Conservation (phyloP, 2,888 invertebrate genomes). For the Heliconius aoede region DNA sequence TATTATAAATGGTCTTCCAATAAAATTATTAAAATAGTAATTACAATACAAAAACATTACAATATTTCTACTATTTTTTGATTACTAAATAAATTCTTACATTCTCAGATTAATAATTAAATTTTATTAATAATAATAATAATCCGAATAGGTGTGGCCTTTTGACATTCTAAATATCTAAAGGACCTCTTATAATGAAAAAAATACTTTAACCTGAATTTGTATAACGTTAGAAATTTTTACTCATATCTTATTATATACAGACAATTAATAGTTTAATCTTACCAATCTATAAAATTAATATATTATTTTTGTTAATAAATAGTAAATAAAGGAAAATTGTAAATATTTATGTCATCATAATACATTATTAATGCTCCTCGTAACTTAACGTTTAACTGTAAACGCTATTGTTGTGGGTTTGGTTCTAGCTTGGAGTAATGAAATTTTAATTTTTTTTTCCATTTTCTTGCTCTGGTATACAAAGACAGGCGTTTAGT, state of each 20-base stretch:
- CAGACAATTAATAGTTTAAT: slow-evolving; percentile 11
- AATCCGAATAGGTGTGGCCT: slow-evolving; percentile 25
- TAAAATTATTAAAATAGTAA: slow-evolving; percentile 27
- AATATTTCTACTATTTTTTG: slow-evolving; percentile 29
- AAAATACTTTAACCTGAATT: slow-evolving; percentile 1
- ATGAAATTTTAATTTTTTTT: neutral
- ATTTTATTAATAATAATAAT: neutral
- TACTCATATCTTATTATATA: slow-evolving; percentile 23
- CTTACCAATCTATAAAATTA: neutral
- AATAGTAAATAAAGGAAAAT: neutral
- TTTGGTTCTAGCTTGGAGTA: neutral
- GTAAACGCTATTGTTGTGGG: too few relatives aligned
- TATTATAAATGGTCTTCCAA: slow-evolving; percentile 37
- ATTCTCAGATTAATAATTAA: neutral
- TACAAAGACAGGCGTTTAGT: neutral
- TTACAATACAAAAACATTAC: slow-evolving; percentile 22
- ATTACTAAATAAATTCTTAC: neutral
- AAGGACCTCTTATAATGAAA: slow-evolving; percentile 12
- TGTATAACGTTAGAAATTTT: slow-evolving; percentile 14
- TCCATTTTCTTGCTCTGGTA: neutral
- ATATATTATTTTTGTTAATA: neutral
- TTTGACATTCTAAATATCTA: slow-evolving; percentile 28
- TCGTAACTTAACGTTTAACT: neutral
- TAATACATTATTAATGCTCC: neutral
- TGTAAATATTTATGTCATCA: slow-evolving; percentile 11